These are phyloP conservation scores for Falco berigora DNA, from an alignment of 2,797 vertebrate species.

Conservation along the genomic window DNA sequence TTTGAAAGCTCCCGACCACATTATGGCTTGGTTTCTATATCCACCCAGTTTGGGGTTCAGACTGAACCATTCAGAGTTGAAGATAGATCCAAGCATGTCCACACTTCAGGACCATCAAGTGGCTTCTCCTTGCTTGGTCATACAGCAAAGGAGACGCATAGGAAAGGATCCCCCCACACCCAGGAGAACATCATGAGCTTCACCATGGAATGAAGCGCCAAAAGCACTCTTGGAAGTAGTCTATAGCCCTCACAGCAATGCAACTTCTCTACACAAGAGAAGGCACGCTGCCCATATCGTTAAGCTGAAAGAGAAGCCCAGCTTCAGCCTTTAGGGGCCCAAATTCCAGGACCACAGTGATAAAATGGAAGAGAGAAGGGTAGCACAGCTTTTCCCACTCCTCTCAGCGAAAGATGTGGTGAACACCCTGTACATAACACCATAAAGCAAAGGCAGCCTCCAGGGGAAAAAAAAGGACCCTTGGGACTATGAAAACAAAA, in stretches of 20 bases:
- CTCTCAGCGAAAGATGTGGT: background rate
- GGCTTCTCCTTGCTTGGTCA: background rate
- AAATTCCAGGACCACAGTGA: background rate
- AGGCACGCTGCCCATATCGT: accelerated
- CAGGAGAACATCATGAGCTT: background rate
- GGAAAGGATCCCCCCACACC: background rate
- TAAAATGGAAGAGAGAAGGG: background rate
- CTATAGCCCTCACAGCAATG: background rate
- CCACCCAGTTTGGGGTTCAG: accelerated
- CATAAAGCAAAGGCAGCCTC: background rate
- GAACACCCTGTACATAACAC: background rate
- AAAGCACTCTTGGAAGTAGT: background rate
- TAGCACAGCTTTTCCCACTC: background rate
- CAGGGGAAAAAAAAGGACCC: background rate
- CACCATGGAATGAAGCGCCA: background rate
- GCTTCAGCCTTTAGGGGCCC: background rate
- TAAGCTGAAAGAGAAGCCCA: background rate
- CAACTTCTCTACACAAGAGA: background rate
- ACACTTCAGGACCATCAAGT: background rate
- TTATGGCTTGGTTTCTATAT: background rate
- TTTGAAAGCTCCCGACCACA: background rate
- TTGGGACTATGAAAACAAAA: background rate
- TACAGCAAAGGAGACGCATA: background rate
- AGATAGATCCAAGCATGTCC: background rate
- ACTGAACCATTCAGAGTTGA: background rate